Percentiles rank a stretch among this genome's conserved stretches.
These are phyloP conservation scores for Galerucella nymphaeae DNA, from an alignment of 2,888 invertebrate genomes.

Conservation along the genomic window DNA sequence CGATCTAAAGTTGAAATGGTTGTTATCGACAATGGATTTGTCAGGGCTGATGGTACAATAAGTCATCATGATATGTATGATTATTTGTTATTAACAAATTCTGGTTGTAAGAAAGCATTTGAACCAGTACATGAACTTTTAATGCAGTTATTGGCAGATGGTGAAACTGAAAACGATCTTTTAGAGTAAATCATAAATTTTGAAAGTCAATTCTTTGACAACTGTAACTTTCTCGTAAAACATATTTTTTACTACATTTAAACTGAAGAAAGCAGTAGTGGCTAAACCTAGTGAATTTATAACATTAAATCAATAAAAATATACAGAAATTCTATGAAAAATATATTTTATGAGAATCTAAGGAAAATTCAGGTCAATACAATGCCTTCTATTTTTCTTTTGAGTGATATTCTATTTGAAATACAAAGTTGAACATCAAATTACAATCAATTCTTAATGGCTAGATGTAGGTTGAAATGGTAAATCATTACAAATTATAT, in stretches of 20 bases:
- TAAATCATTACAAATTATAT: background rate
- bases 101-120: conserved; percentile 88
- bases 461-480: background rate
- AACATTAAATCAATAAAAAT: too few relatives aligned
- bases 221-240: conserved; percentile 5
- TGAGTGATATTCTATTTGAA: conserved; percentile 27
- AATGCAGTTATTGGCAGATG: conserved; percentile 80
- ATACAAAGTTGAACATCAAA: conserved; percentile 27
- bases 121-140: conserved; percentile 86
- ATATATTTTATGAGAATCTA: conserved; percentile 17
- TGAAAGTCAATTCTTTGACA: background rate
- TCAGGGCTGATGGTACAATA: conserved; percentile 81
- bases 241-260: conserved; percentile 1
- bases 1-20: conserved; percentile 81
- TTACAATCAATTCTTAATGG: background rate
- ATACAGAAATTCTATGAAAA: background rate
- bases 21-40: conserved; percentile 80
- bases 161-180: conserved; percentile 79
- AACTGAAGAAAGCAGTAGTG: too few relatives aligned
- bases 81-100: conserved; percentile 87
- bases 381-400: conserved; percentile 30
- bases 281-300: too few relatives aligned
- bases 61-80: conserved; percentile 93
- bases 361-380: conserved; percentile 24
- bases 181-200: conserved; percentile 69